Percentiles rank a stretch among this genome's conserved stretches.
Conservation (phyloP, 2,797 vertebrate genomes). For the Kryptopterus vitreolus region DNA sequence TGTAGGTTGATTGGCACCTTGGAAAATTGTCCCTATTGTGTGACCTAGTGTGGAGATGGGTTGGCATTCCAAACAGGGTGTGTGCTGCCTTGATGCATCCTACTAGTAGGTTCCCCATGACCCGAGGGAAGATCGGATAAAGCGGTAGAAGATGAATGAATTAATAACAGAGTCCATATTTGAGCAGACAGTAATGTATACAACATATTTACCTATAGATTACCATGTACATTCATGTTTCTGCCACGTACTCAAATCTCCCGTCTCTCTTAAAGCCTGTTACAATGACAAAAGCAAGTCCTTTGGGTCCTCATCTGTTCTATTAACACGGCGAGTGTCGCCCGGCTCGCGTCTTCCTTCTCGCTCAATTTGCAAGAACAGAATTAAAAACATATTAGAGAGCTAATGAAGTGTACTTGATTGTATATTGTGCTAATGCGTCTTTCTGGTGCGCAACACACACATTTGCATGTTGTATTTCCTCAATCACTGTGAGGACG, state of each 20-base stretch:
- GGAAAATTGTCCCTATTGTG: too few relatives aligned
- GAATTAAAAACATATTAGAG: slow-evolving; percentile 15
- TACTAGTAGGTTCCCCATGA: too few relatives aligned
- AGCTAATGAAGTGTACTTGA: slow-evolving; percentile 3
- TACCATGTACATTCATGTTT: not conserved
- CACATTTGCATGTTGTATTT: not conserved
- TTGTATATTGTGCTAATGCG: not conserved
- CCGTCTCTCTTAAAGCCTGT: not conserved
- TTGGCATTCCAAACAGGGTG: too few relatives aligned
- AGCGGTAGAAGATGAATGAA: too few relatives aligned
- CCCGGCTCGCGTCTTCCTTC: slow-evolving; percentile 1
- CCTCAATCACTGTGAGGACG: not conserved
- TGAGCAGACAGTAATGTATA: too few relatives aligned
- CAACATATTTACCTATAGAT: not conserved
- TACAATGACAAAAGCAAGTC: not conserved
- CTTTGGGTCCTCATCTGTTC: not conserved
- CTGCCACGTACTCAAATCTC: not conserved
- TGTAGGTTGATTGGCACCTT: too few relatives aligned
- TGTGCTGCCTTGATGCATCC: too few relatives aligned
- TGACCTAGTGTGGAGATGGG: too few relatives aligned
- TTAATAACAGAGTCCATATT: too few relatives aligned
- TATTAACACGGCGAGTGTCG: not conserved
- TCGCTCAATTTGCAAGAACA: not conserved
- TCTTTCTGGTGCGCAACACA: not conserved
- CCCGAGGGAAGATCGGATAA: too few relatives aligned